phyloP scores from a whole-genome alignment of 1,140 invertebrate species.

The Macrostomum lignano region DNA sequence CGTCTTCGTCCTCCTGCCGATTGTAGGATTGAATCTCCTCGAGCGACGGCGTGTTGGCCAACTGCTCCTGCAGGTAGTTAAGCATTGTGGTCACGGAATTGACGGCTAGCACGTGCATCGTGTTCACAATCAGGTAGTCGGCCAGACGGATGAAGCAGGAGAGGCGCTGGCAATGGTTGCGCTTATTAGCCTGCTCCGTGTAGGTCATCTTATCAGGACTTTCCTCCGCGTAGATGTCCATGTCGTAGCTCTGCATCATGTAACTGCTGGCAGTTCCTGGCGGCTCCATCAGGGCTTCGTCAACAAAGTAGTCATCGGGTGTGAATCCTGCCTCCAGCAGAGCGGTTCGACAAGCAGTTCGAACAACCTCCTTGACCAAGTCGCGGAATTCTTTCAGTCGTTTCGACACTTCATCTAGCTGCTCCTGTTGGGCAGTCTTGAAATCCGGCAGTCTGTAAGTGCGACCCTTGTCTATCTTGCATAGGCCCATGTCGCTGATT shows the following conservation, averaged over 20 bases:
- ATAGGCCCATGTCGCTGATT: slow-evolving; percentile 28
- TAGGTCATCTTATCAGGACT: slow-evolving; percentile 39
- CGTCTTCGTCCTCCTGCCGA: slow-evolving; percentile 11
- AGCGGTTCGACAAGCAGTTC: slow-evolving; percentile 39
- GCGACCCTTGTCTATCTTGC: slow-evolving; percentile 24
- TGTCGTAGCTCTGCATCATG: slow-evolving; percentile 19
- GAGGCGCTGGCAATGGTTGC: slow-evolving; percentile 38
- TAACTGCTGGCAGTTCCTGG: slow-evolving; percentile 19
- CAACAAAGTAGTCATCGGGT: slow-evolving; percentile 33
- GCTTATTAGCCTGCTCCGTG: slow-evolving; percentile 48
- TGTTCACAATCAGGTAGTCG: slow-evolving; percentile 42
- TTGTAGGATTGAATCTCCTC: slow-evolving; percentile 16
- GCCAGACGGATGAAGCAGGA: slow-evolving; percentile 35
- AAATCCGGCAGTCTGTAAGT: slow-evolving; percentile 33
- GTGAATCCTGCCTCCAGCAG: slow-evolving; percentile 42
- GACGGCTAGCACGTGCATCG: slow-evolving; percentile 37
- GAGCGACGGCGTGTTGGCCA: slow-evolving; percentile 32
- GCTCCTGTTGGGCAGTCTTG: slow-evolving; percentile 21
- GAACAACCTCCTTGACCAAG: slow-evolving; percentile 35
- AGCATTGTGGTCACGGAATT: slow-evolving; percentile 37
- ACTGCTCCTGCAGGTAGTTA: slow-evolving; percentile 33
- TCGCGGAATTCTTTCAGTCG: slow-evolving; percentile 34
- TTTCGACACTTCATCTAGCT: slow-evolving; percentile 24
- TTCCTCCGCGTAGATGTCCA: slow-evolving; percentile 29
- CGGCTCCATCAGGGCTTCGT: slow-evolving; percentile 10